Evolutionary conservation across 2,113 vertebrate genomes (phyloP), one percentile per base, ranked within the genome.

Genomic region (Pseudois nayaur): DNA sequence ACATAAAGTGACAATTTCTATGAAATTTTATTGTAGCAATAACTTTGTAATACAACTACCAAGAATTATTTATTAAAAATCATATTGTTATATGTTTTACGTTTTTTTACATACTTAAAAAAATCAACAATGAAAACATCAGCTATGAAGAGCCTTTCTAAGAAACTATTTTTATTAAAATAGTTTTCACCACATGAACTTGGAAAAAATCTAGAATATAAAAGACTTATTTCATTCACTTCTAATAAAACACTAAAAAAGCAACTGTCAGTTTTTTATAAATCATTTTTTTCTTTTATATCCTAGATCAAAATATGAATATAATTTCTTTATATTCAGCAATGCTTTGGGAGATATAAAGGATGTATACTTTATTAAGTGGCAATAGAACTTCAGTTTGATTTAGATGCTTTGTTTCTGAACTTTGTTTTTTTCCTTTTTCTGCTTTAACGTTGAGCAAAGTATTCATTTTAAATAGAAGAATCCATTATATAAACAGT

Each of bases 231-330:
- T 89, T 17, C 17, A 21, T 95, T 96, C 5, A 83, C 5, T 92
- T 81, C 14, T 84, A 71, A 88, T 96, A 81, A 94, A 87, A 50
- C 23, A 57, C 11, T 16, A 55, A 94, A 27, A 43, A 92, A 62
- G 79, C 27, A 95, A 55, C 27, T 82, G 33, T 55, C 4, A 57
- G 6, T 29, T 71, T 78, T 92, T 97, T 48, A 95, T 29, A 95
- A 94, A 95, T 84, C 33, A 78, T 96, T 31, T 87, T 76, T 83
- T 40, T 21, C 40, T 62, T 91, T 88, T 91, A 71, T 97, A 97
- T 96, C 89, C 67, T 92, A 33, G 15, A 33, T 48, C 15, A 59
- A 89, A 97, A 94, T 92, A 71, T 78, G 6, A 54, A 8, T 62
- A 79, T 55, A 87, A 40, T 87, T 54, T 85, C 33, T 92, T 94